phyloP scores from a whole-genome alignment of 2,797 vertebrate species.

The Bucorvus abyssinicus region DNA sequence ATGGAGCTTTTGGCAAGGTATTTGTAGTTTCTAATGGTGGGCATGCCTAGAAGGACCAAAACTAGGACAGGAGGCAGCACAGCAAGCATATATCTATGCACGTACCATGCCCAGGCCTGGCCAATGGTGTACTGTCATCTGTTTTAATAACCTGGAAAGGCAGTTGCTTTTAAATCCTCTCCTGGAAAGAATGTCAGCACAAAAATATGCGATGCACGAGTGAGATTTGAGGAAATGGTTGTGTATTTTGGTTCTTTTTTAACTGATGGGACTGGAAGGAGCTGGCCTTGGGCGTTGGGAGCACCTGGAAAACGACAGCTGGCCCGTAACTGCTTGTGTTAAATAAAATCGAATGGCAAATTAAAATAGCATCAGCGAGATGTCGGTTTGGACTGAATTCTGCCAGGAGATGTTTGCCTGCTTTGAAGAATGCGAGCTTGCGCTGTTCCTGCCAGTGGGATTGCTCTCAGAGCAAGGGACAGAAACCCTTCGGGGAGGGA shows the following conservation, averaged over 20 bases:
- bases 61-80: conserved; percentile 5
- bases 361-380: neutral
- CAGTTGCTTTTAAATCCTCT: conserved; percentile 29
- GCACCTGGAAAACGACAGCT: conserved; percentile 5
- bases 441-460: neutral
- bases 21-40: neutral
- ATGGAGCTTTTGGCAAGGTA: conserved; percentile 17
- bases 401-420: neutral
- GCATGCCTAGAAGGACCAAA: neutral
- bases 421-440: neutral
- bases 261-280: neutral
- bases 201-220: neutral
- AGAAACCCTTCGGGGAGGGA: neutral
- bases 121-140: neutral
- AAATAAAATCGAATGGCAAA: neutral
- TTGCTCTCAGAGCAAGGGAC: neutral
- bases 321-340: neutral
- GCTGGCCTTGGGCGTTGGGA: neutral
- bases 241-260: conserved; percentile 30
- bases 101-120: neutral
- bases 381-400: neutral
- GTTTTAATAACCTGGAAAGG: conserved; percentile 31
- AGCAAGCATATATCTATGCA: conserved; percentile 4
- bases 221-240: neutral
- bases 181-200: neutral